Evolutionary conservation across 2,888 invertebrate species (phyloP), one percentile per base, ranked within the genome.

Genomic region (Scrobipalpa costella): DNA sequence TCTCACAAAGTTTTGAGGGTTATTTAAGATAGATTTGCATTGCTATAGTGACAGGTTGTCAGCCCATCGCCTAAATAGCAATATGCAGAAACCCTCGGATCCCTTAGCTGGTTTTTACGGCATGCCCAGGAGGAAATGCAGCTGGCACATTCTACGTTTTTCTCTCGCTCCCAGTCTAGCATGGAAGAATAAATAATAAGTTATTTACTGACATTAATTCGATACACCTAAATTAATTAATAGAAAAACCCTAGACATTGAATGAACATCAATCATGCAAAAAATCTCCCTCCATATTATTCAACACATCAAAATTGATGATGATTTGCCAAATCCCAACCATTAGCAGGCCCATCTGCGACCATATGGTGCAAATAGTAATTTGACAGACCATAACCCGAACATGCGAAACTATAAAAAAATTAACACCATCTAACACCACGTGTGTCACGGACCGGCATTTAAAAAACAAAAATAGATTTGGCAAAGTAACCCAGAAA

Each of bases 361-460:
- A 44, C 40, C 59, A 59, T 59, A 59, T 59, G 59, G 40, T 36
- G 13, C 21, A 40, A 38, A 60, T 47, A 33, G 33, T 47, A 60
- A 52, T 55, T 55, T 52, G 38, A 60, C 47, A 60, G 50, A 49
- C 38, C 50, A 50, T 61, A 50, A 55, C 52, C 55, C 55, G 7
- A n/a, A n/a, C n/a, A n/a, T n/a, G n/a, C n/a, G n/a, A 13, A 50
- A 0, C 69, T 65, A 33, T 62, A 67, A 66, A 63, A 52, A 62
- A 62, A 50, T n/a, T 50, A 50, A 66, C 58, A 66, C 61, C 60
- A 57, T 66, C 62, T 66, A 72, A 73, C 72, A 67, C 79, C 82
- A 81, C 78, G 62, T 81, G 82, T 78, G 78, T 75, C 81, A 79
- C 76, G 73, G 72, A 69, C 65, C 66, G 44, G 64, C 64, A 62